A percentile compares a stretch with the other conserved stretches of the same genome.
These are phyloP conservation scores for Hymenochirus boettgeri DNA, from an alignment of 2,113 vertebrate species.

Conservation along the genomic window DNA sequence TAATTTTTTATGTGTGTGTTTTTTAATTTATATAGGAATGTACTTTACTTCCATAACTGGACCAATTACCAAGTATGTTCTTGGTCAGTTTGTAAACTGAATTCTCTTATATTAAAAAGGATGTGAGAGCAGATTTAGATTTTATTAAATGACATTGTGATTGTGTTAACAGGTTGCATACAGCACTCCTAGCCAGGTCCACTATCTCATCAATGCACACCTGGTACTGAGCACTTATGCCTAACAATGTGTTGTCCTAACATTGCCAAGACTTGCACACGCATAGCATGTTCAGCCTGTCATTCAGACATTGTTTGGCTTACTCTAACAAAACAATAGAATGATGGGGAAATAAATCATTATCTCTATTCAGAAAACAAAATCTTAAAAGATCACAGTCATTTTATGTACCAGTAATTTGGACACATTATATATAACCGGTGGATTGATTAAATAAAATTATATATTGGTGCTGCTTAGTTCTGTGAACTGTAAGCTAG, in stretches of 20 bases:
- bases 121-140: not conserved
- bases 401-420: not conserved
- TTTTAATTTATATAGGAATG: conserved; percentile 2
- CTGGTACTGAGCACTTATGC: not conserved
- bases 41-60: not conserved
- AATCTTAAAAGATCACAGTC: not conserved
- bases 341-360: not conserved
- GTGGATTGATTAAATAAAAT: not conserved
- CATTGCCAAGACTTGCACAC: not conserved
- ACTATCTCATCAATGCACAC: conserved; percentile 2
- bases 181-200: not conserved
- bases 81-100: not conserved
- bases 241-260: not conserved
- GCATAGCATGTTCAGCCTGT: not conserved
- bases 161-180: not conserved
- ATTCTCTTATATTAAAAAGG: not conserved
- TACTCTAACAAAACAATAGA: not conserved
- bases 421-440: no score
- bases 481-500: not conserved
- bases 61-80: not conserved
- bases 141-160: conserved; percentile 4
- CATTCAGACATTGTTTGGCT: not conserved
- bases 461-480: not conserved
- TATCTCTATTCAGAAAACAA: not conserved
- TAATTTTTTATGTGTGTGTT: not conserved